Evolutionary conservation across 2,113 vertebrate species (phyloP), one percentile per base, ranked within the genome.

Genomic region (Morone saxatilis): DNA sequence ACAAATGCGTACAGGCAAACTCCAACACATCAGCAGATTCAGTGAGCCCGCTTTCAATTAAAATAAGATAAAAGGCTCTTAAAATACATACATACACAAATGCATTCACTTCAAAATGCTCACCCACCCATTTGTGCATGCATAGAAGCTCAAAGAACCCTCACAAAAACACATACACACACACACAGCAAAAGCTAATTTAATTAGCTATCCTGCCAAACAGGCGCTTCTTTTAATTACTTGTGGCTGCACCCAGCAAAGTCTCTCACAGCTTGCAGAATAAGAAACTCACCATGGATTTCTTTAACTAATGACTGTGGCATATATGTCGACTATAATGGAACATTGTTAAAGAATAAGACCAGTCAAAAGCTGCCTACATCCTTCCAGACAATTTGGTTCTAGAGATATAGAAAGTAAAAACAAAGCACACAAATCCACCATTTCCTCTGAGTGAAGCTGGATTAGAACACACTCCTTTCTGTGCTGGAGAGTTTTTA

Each of bases 191-290:
- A 71, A 84, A 76, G 80, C 66, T 91, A 90, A 95, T 94, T 94
- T 89, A 94, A 94, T 95, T 94, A 94, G 89, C 91, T 90, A 88
- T 85, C 81, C 86, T 77, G 88, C 88, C 88, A 91, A 91, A 89
- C 86, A 84, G 86, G 73, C 62, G 72, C 78, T 79, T 87, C 71
- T 88, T 94, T 94, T 92, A 95, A 94, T 96, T 93, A 95, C 92
- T 94, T 74, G 88, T 79, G 72, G 86, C 81, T 82, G 69, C 86
- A 57, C 63, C 51, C 51, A 63, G 78, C 82, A 90, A 78, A 74
- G 84, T 79, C 75, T 71, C 59, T 84, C 70, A 51, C 82, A 83
- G 89, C 84, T 80, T 65, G 72, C 76, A 87, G 86, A 89, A 77
- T 62, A 66, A 78, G 54, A 90, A 90, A 84, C 66, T 63, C 84